These are phyloP conservation scores for Polia nebulosa DNA, from an alignment of 2,888 invertebrate genomes.

Conservation along the genomic window DNA sequence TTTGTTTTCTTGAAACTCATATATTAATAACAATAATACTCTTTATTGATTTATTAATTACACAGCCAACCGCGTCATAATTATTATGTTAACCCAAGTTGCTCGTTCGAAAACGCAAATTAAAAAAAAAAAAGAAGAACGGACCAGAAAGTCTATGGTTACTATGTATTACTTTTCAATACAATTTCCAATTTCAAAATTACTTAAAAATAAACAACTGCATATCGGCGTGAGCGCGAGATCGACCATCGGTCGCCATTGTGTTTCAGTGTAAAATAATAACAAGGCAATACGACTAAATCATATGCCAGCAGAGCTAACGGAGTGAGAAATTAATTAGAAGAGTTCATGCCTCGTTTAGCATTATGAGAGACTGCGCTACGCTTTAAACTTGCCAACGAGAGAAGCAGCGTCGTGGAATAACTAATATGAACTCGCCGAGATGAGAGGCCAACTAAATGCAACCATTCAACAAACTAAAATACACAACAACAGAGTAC, in stretches of 20 bases:
- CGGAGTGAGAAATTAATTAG: conserved; percentile 75
- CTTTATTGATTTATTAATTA: conserved; percentile 1
- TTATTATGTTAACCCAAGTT: conserved; percentile 15
- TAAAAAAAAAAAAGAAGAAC: conserved; percentile 7
- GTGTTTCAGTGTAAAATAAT: conserved; percentile 14
- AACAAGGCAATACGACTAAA: conserved; percentile 31
- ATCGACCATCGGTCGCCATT: conserved; percentile 1
- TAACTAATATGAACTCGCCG: conserved; percentile 68
- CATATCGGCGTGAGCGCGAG: neutral
- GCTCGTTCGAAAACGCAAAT: neutral
- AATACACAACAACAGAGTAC: conserved; percentile 7
- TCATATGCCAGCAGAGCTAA: conserved; percentile 57
- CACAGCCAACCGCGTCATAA: neutral
- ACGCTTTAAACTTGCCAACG: conserved; percentile 55
- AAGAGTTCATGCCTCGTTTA: conserved; percentile 73
- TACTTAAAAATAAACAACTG: conserved; percentile 9
- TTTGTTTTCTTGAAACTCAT: neutral
- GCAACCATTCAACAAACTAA: conserved; percentile 34
- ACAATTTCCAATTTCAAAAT: neutral
- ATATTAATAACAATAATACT: neutral
- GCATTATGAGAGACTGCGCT: conserved; percentile 64
- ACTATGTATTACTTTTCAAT: neutral
- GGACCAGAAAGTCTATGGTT: neutral
- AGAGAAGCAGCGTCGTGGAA: conserved; percentile 73
- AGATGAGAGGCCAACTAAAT: conserved; percentile 60